A percentile compares a stretch with the other conserved stretches of the same genome.
These are phyloP conservation scores for Papilio helenus DNA, from an alignment of 1,140 invertebrate species.

Conservation along the genomic window DNA sequence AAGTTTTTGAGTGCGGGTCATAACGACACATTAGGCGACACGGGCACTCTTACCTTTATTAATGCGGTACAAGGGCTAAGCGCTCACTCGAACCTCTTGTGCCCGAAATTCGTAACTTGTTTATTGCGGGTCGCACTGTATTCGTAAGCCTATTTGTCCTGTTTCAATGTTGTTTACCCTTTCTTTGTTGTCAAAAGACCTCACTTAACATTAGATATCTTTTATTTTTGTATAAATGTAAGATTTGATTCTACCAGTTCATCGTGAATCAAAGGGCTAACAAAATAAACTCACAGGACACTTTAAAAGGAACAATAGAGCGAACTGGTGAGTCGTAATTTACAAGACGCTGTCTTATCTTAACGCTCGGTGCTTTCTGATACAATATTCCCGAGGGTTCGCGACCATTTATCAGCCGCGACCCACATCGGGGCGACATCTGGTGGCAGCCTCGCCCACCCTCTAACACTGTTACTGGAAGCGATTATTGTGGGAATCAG, in stretches of 20 bases:
- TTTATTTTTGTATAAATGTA: background rate
- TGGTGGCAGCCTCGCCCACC: conserved; percentile 54
- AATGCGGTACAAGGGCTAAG: conserved; percentile 72
- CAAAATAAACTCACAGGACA: conserved; percentile 2
- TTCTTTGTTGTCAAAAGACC: background rate
- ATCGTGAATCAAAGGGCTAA: background rate
- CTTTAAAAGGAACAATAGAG: conserved; percentile 13
- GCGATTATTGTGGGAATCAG: conserved; percentile 55
- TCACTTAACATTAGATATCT: no score
- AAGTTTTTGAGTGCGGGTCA: conserved; percentile 76
- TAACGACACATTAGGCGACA: conserved; percentile 78
- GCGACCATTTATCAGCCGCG: conserved; percentile 72
- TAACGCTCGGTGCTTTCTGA: conserved; percentile 52
- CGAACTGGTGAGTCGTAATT: conserved; percentile 47
- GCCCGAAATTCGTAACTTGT: conserved; percentile 29
- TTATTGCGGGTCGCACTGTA: background rate
- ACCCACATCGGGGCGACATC: conserved; percentile 74
- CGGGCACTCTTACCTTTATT: conserved; percentile 75
- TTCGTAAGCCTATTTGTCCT: background rate
- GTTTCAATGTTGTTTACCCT: background rate
- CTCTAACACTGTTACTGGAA: conserved; percentile 55
- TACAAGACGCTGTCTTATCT: conserved; percentile 49
- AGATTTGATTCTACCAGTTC: background rate
- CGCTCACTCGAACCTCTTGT: conserved; percentile 50
- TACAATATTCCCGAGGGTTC: conserved; percentile 64